These are phyloP conservation scores for Mastomys natalensis DNA, from an alignment of 2,113 vertebrate species.

Conservation along the genomic window DNA sequence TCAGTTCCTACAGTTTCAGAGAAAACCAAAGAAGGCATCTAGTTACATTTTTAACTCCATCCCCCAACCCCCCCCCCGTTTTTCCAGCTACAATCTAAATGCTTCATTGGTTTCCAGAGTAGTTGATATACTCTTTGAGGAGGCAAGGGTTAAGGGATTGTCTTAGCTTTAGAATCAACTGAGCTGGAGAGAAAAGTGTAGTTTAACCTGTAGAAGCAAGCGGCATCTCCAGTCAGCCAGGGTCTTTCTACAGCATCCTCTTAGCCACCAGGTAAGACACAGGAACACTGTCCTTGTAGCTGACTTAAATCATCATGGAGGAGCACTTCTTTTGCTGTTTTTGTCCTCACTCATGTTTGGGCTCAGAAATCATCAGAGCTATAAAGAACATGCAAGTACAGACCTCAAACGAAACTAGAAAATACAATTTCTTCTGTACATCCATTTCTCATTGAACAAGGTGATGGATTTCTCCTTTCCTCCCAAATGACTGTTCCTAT, in stretches of 20 bases:
- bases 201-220: neutral
- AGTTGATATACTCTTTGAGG: neutral
- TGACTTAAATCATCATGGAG: neutral
- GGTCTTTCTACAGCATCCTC: neutral
- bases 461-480: neutral
- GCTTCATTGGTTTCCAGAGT: neutral
- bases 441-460: neutral
- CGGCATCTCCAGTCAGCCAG: neutral
- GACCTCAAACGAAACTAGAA: neutral
- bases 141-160: no score
- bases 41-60: neutral
- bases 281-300: neutral
- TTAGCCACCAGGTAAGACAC: neutral
- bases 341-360: neutral
- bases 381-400: neutral
- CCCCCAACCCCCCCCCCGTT: neutral
- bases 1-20: neutral
- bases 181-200: neutral
- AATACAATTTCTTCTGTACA: neutral
- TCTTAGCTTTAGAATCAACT: conserved; percentile 1
- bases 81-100: neutral
- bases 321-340: neutral
- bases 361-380: neutral
- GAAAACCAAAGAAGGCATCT: neutral
- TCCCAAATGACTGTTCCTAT: neutral